phyloP scores from a whole-genome alignment of 2,888 invertebrate species.

The Lypha dubia region DNA sequence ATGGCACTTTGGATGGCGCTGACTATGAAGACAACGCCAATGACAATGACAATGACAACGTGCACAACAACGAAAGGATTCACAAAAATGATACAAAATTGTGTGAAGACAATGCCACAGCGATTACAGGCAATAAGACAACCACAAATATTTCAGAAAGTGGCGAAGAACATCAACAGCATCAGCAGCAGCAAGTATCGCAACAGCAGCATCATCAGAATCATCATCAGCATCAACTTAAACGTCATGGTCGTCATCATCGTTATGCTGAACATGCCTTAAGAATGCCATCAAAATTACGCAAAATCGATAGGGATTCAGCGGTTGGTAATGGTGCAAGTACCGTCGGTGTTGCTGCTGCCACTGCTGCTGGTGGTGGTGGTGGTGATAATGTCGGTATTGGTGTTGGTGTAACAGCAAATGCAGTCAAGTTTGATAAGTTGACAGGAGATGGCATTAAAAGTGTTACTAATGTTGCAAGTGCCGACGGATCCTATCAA shows the following conservation, averaged over 20 bases:
- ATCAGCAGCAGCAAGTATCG: conserved; percentile 66
- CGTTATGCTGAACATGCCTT: conserved; percentile 77
- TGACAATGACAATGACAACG: conserved; percentile 51
- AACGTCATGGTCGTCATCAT: conserved; percentile 79
- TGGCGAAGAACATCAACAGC: conserved; percentile 68
- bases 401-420: conserved; percentile 77
- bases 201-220: conserved; percentile 64
- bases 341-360: conserved; percentile 81
- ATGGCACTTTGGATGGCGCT: conserved; percentile 66
- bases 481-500: conserved; percentile 91
- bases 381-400: too few relatives aligned
- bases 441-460: conserved; percentile 83
- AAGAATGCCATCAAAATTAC: conserved; percentile 82
- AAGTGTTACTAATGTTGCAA: conserved; percentile 82
- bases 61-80: conserved; percentile 56
- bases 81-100: conserved; percentile 69
- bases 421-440: conserved; percentile 85
- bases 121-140: conserved; percentile 55
- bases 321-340: conserved; percentile 69
- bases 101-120: conserved; percentile 71
- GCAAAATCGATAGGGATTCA: conserved; percentile 84
- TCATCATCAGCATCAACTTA: conserved; percentile 74
- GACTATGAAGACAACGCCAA: conserved; percentile 60
- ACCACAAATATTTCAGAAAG: conserved; percentile 68
- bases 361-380: conserved; percentile 82